A percentile compares a stretch with the other conserved stretches of the same genome.
These are phyloP conservation scores for Lasioglossum figueresi DNA, from an alignment of 2,888 invertebrate species.

Conservation along the genomic window DNA sequence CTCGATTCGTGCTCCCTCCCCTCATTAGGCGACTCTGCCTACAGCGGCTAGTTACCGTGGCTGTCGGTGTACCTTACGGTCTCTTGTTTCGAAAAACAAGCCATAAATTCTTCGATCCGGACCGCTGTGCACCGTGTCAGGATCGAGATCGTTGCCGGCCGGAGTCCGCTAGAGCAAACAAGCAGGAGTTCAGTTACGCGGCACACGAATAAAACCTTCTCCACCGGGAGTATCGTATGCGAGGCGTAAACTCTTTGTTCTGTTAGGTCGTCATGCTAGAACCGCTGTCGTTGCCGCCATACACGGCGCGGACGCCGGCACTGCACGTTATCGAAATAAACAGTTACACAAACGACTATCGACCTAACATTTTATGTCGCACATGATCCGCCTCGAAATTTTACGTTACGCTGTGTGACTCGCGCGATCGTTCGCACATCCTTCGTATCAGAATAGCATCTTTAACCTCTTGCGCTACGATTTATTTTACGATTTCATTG, in stretches of 20 bases:
- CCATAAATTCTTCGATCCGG: background rate
- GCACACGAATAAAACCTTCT: slow-evolving; percentile 68
- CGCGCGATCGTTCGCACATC: background rate
- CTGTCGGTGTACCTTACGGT: background rate
- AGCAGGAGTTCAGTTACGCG: slow-evolving; percentile 67
- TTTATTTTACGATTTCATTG: too few species aligned
- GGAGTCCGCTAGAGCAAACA: slow-evolving; percentile 51
- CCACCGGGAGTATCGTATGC: slow-evolving; percentile 72
- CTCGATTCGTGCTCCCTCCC: too few species aligned
- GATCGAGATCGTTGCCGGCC: slow-evolving; percentile 46
- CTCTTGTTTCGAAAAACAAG: slow-evolving; percentile 6
- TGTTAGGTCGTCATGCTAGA: slow-evolving; percentile 80
- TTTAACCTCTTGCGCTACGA: too few species aligned
- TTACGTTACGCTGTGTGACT: background rate
- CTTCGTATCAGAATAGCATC: background rate
- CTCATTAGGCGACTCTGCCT: background rate
- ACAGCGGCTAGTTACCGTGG: background rate
- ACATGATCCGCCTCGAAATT: background rate
- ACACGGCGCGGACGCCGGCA: slow-evolving; percentile 13
- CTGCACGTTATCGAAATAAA: background rate
- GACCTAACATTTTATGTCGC: background rate
- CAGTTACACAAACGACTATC: background rate
- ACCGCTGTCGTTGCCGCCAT: slow-evolving; percentile 56
- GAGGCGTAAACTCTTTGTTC: slow-evolving; percentile 81
- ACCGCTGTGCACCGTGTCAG: slow-evolving; percentile 14